Evolutionary conservation across 2,888 invertebrate species (phyloP), one percentile per base, ranked within the genome.

Genomic region (Cephonodes hylas): DNA sequence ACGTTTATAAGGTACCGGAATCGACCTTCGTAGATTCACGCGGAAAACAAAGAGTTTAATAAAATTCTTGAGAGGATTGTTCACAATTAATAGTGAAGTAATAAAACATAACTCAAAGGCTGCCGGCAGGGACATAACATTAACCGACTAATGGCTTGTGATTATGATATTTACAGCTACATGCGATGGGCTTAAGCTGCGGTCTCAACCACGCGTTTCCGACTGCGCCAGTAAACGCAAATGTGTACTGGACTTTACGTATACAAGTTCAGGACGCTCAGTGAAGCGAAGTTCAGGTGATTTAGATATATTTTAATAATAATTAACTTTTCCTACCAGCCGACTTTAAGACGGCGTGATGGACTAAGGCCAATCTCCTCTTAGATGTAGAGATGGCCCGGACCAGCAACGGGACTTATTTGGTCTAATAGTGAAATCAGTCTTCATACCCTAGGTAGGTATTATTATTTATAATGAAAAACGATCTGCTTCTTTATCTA

Each of bases 81-180:
- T 82, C 77, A 77, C 81, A 85, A 88, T 87, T 87, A 86, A 88
- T 87, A 86, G 86, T 78, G 72, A 72, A 71, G 83, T 81, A 84
- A 87, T 88, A 88, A 88, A 88, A 76, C 75, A 77, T 72, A 71
- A 78, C 72, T 85, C 86, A 86, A 87, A 87, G 84, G 84, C 79
- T 76, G 84, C 88, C 89, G 85, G 86, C 89, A 81, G 85, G 82
- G 86, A 89, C 89, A 88, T 84, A 79, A 83, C 86, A 87, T 89
- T 87, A 88, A 78, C 84, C 72, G 79, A 72, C 87, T 91, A 91
- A 91, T 89, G 88, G 91, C 78, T 80, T 85, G 83, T 86, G 88
- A 91, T 91, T 91, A 91, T 91, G 90, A 91, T 91, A 90, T 91
- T 91, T 89, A 90, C 89, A 81, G 82, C 87, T 84, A 80, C 83